These are phyloP conservation scores for Aphodius granarius DNA, from an alignment of 2,888 invertebrate genomes.

Conservation along the genomic window DNA sequence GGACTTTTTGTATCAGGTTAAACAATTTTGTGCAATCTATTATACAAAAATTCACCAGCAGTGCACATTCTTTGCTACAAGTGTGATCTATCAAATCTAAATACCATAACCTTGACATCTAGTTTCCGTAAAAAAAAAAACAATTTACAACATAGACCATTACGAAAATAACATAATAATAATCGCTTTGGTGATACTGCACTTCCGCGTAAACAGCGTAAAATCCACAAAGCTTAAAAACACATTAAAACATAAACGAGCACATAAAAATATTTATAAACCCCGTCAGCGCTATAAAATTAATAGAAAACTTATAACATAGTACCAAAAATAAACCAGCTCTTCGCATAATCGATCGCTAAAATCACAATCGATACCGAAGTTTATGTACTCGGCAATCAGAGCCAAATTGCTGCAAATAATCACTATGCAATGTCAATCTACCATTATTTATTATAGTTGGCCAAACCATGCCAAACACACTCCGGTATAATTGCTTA, in stretches of 20 bases:
- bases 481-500: background rate
- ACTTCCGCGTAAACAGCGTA: background rate
- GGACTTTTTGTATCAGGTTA: too few relatives aligned
- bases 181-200: background rate
- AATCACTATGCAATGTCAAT: background rate
- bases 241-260: background rate
- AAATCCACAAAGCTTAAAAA: background rate
- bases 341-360: background rate
- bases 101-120: background rate
- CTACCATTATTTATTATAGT: background rate
- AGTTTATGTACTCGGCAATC: background rate
- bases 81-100: background rate
- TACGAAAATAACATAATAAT: background rate
- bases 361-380: background rate
- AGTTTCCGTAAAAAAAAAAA: background rate
- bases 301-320: background rate
- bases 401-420: background rate
- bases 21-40: too few relatives aligned
- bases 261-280: too few relatives aligned
- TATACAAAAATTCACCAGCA: too few relatives aligned
- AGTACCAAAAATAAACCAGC: background rate
- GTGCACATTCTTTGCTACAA: too few relatives aligned
- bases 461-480: too few relatives aligned
- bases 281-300: too few relatives aligned
- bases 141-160: background rate